Base-by-base conservation (phyloP, 2,113 vertebrate species). In the Daubentonia madagascariensis region DNA sequence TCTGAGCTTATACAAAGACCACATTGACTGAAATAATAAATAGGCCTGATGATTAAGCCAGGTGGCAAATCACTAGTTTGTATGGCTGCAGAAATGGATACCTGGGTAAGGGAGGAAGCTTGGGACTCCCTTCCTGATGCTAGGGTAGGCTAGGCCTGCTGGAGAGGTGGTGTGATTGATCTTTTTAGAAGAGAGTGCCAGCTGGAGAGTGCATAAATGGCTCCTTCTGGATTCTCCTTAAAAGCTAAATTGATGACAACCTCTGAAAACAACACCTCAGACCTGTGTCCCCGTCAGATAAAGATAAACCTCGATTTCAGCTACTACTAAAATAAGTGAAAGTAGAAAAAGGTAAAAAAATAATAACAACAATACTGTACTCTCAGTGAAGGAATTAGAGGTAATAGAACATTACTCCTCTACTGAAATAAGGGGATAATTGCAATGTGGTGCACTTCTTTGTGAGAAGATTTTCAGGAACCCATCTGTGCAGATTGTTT, bases 221-320 rank as follows among this genome's bases (percentile, higher is more conserved):
- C 94, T 98, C 98, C 98, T 99, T 98, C 97, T 98, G 97, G 98
- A 98, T 97, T 98, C 98, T 98, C 96, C 96, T 98, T 98, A 98
- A 98, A 94, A 98, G 97, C 97, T 98, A 97, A 98, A 99, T 98
- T 98, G 98, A 99, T 98, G 98, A 80, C 96, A 98, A 92, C 96
- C 98, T 98, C 97, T 98, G 95, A 98, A 98, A 98, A 98, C 96
- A 98, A 94, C 97, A 98, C 79, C 94, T 98, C 95, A 98, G 92
- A 96, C 91, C 70, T 94, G 92, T 93, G 65, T 97, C 22, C 72
- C 45, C 96, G 30, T 59, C 90, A 76, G 63, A 54, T 83, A 68
- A 96, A 92, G 84, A 85, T 90, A 96, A 95, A 10, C 96, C 95
- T 98, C 98, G 86, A 98, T 97, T 96, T 98, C 84, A 95, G 95